Evolutionary conservation across 1,140 invertebrate genomes (phyloP).

Genomic region (Tachypleus tridentatus): DNA sequence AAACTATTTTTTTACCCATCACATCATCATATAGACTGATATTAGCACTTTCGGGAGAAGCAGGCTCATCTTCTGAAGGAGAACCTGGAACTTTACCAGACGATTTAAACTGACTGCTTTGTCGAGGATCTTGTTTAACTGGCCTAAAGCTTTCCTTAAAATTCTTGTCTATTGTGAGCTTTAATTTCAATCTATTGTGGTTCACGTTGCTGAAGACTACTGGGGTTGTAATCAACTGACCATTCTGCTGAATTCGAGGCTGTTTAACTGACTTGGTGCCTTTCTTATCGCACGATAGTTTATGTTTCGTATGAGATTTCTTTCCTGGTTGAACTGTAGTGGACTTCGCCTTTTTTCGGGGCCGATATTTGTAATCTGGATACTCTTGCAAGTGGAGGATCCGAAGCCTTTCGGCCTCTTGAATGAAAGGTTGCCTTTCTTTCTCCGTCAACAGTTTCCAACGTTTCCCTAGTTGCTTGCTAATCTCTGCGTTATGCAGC

Average conservation of each 20-base stretch:
- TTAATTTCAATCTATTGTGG: slow-evolving; percentile 40
- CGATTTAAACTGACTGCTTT: slow-evolving; percentile 40
- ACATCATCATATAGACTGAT: slow-evolving; percentile 47
- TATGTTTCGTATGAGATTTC: neutral
- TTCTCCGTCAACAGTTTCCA: slow-evolving; percentile 82
- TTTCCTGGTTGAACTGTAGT: slow-evolving; percentile 5
- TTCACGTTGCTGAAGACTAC: no score
- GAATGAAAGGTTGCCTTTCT: slow-evolving; percentile 80
- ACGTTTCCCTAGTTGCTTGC: slow-evolving; percentile 70
- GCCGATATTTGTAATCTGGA: slow-evolving; percentile 95
- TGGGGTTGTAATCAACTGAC: no score
- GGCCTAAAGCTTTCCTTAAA: slow-evolving; percentile 39
- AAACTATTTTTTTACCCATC: no score
- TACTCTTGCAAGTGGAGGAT: slow-evolving; percentile 89
- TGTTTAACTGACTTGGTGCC: neutral
- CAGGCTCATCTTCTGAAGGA: slow-evolving; percentile 45
- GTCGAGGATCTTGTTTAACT: slow-evolving; percentile 22
- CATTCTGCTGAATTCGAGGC: no score
- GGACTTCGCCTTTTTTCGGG: slow-evolving; percentile 66
- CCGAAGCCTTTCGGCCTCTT: slow-evolving; percentile 81
- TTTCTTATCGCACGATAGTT: no score
- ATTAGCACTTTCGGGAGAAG: slow-evolving; percentile 58
- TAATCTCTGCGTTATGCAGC: slow-evolving; percentile 94
- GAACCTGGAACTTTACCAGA: slow-evolving; percentile 66
- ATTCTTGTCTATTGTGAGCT: slow-evolving; percentile 45